phyloP scores from a whole-genome alignment of 2,888 invertebrate genomes.

The Arge pagana region DNA sequence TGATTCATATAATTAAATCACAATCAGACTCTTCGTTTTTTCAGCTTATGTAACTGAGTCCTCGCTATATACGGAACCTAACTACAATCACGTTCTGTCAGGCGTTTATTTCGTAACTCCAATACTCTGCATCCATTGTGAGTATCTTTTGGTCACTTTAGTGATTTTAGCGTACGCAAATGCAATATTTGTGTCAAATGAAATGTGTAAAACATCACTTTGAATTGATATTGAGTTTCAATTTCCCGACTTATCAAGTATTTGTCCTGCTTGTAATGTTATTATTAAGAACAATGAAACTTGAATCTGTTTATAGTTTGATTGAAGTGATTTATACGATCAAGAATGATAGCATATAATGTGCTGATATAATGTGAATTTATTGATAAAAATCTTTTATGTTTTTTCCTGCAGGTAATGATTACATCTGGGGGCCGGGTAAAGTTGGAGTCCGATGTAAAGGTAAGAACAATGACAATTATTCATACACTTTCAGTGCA shows the following conservation, averaged over 20 bases:
- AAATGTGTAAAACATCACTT: too few species aligned
- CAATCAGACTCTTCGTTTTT: conserved; percentile 24
- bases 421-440: conserved; percentile 69
- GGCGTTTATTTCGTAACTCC: conserved; percentile 62
- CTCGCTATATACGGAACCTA: conserved; percentile 40
- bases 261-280: too few species aligned
- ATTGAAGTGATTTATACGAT: neutral
- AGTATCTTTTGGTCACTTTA: conserved; percentile 47
- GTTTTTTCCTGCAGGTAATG: conserved; percentile 60
- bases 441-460: conserved; percentile 65
- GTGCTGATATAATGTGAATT: neutral
- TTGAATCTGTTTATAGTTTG: too few species aligned
- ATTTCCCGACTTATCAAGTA: too few species aligned
- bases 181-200: conserved; percentile 1
- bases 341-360: neutral
- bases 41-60: conserved; percentile 50
- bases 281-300: too few species aligned
- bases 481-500: too few species aligned
- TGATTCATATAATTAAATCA: too few species aligned
- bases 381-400: conserved; percentile 35
- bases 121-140: conserved; percentile 63
- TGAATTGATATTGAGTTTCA: too few species aligned
- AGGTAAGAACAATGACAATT: conserved; percentile 65
- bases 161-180: neutral
- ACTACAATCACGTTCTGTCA: conserved; percentile 56